phyloP scores from a whole-genome alignment of 2,113 vertebrate species.

The Lepisosteus oculatus region DNA sequence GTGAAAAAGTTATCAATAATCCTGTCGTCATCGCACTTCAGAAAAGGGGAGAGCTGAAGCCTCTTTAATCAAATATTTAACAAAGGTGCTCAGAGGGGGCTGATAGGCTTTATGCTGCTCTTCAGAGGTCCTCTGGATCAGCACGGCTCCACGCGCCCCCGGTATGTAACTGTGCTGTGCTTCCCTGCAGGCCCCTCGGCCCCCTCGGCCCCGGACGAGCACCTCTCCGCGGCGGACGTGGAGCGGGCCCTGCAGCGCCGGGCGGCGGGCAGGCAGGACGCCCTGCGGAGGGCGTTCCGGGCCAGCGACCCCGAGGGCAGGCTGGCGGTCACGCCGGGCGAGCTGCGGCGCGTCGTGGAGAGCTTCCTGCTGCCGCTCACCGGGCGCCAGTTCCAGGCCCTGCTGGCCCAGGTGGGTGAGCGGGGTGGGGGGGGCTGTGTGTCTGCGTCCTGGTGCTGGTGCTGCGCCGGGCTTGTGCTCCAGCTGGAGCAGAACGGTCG shows the following conservation, averaged over 20 bases:
- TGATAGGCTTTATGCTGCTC: too few species aligned
- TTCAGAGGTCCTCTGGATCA: too few species aligned
- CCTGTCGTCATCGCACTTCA: too few species aligned
- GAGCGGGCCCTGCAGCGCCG: conserved; percentile 51
- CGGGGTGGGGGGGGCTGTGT: background rate
- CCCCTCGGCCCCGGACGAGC: conserved; percentile 37
- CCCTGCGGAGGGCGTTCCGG: conserved; percentile 48
- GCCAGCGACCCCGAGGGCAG: conserved; percentile 35
- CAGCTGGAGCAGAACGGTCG: background rate
- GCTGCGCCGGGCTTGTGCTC: background rate
- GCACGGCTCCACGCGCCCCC: too few species aligned
- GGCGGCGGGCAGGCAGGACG: conserved; percentile 38
- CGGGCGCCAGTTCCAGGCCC: conserved; percentile 40
- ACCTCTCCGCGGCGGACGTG: conserved; percentile 31
- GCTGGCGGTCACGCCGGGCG: conserved; percentile 42
- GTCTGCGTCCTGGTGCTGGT: too few species aligned
- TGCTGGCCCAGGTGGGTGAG: conserved; percentile 49
- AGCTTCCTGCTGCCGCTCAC: conserved; percentile 48
- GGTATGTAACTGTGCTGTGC: background rate
- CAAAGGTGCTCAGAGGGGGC: too few species aligned
- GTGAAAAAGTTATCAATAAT: too few species aligned
- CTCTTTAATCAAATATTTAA: too few species aligned
- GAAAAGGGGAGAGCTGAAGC: too few species aligned
- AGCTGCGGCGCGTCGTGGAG: conserved; percentile 39
- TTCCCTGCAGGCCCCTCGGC: conserved; percentile 29